A percentile compares a stretch with the other conserved stretches of the same genome.
Conservation (phyloP, 2,113 vertebrate species). For the Sebastes fasciatus region DNA sequence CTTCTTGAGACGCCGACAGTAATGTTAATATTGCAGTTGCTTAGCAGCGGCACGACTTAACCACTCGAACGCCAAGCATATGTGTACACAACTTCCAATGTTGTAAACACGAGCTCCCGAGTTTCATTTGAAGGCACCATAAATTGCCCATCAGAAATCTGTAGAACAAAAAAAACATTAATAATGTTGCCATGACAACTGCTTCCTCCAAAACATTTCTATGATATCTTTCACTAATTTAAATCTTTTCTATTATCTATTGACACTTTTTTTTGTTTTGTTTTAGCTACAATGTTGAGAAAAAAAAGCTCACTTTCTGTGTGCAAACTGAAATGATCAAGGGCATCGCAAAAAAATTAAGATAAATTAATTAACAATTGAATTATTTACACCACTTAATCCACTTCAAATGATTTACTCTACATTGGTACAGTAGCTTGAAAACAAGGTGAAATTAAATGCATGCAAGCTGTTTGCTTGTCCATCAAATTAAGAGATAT, state of each 20-base stretch:
- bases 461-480: background rate
- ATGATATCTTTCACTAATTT: constrained; percentile 11
- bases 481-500: background rate
- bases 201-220: constrained; percentile 32
- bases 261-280: background rate
- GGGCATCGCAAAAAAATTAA: background rate
- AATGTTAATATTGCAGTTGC: too few relatives aligned
- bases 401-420: background rate
- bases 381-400: background rate
- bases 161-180: constrained; percentile 10
- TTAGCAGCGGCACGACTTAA: too few relatives aligned
- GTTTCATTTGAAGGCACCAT: too few relatives aligned
- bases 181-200: constrained; percentile 37
- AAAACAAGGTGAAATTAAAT: background rate
- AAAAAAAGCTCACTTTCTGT: background rate
- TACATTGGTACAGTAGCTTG: background rate
- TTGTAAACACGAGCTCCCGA: too few relatives aligned
- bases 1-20: too few relatives aligned
- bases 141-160: background rate
- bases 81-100: too few relatives aligned
- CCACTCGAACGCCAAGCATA: too few relatives aligned
- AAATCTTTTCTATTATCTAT: background rate
- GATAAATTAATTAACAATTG: background rate
- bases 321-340: constrained; percentile 17
- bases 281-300: background rate